Evolutionary conservation across 2,888 invertebrate species (phyloP).

Genomic region (Meganola albula): DNA sequence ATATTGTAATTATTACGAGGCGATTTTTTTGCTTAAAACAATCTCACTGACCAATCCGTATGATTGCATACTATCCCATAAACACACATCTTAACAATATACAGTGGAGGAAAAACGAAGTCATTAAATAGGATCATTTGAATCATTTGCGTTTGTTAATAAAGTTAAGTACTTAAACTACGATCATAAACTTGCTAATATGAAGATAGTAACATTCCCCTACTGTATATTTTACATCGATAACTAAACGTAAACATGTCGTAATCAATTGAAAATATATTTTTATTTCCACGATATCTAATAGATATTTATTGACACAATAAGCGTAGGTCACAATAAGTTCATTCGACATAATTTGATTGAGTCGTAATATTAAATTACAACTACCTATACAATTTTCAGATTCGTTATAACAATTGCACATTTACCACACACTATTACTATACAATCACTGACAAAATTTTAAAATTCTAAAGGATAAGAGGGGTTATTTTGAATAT

Average conservation of each 20-base stretch:
- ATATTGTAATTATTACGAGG: too few relatives aligned
- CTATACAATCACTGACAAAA: conserved; percentile 15
- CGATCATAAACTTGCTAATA: too few relatives aligned
- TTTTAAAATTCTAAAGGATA: too few relatives aligned
- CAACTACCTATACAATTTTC: conserved; percentile 36
- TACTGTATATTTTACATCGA: conserved; percentile 41
- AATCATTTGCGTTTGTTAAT: too few relatives aligned
- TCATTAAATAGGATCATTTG: too few relatives aligned
- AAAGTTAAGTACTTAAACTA: too few relatives aligned
- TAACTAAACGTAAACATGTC: conserved; percentile 47
- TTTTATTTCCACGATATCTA: conserved; percentile 39
- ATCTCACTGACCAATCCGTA: conserved; percentile 45
- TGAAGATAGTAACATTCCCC: too few relatives aligned
- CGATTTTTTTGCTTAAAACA: too few relatives aligned
- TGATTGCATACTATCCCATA: conserved; percentile 51
- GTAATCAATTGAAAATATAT: conserved; percentile 59
- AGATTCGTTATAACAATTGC: conserved; percentile 41
- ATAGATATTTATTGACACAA: conserved; percentile 51
- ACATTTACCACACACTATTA: conserved; percentile 30
- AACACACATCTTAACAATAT: conserved; percentile 58
- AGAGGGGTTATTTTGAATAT: too few relatives aligned
- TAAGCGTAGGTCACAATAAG: conserved; percentile 51
- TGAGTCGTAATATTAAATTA: conserved; percentile 30
- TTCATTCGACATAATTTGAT: conserved; percentile 31
- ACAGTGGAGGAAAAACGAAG: conserved; percentile 76